A percentile compares a stretch with the other conserved stretches of the same genome.
These are phyloP conservation scores for Apotomis turbidana DNA, from an alignment of 2,888 invertebrate genomes.

Conservation along the genomic window DNA sequence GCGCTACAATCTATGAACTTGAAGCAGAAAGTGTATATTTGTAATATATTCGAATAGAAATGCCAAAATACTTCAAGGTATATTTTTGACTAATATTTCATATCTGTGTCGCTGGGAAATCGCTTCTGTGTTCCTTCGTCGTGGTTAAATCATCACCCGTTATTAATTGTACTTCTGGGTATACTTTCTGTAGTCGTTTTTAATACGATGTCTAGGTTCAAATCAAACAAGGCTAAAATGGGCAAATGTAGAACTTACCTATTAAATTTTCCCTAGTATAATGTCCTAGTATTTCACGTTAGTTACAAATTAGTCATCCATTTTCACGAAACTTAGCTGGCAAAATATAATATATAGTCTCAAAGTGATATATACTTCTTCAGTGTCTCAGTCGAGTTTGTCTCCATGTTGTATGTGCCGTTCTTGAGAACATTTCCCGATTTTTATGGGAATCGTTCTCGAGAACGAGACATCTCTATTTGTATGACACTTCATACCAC, in stretches of 20 bases:
- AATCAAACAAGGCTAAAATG: neutral
- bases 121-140: conserved; percentile 52
- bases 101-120: conserved; percentile 52
- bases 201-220: neutral
- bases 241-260: neutral
- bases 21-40: conserved; percentile 59
- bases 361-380: no score
- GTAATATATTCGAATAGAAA: conserved; percentile 35
- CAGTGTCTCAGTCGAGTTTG: neutral
- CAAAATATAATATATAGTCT: neutral
- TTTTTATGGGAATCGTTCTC: no score
- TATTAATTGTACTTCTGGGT: neutral
- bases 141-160: conserved; percentile 37
- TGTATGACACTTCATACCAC: neutral
- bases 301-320: neutral
- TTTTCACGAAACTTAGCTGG: neutral
- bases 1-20: conserved; percentile 67
- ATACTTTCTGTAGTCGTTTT: neutral
- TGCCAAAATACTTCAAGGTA: conserved; percentile 18
- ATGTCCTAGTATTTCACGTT: neutral
- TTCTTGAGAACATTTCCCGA: no score
- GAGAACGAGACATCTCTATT: no score
- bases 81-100: conserved; percentile 42
- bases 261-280: neutral
- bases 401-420: neutral